phyloP scores from a whole-genome alignment of 2,888 invertebrate genomes.

The Rosalia funebris region DNA sequence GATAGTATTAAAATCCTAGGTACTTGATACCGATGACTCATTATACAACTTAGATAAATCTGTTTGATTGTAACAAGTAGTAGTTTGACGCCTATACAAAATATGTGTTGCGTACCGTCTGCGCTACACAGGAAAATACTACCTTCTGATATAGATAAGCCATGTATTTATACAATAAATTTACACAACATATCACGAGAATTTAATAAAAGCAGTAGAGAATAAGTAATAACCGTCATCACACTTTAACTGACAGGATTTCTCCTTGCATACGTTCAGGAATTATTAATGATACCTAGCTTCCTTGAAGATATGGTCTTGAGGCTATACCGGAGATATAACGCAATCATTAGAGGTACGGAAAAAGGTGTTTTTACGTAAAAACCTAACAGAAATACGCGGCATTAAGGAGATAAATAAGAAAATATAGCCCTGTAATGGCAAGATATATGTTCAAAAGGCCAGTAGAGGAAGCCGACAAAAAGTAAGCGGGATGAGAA shows the following conservation, averaged over 20 bases:
- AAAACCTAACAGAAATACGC: constrained; percentile 46
- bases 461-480: constrained; percentile 41
- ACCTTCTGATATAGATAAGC: neutral
- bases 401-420: constrained; percentile 56
- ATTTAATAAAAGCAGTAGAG: constrained; percentile 39
- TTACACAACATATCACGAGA: constrained; percentile 34
- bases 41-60: no score
- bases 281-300: constrained; percentile 47
- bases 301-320: constrained; percentile 34
- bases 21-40: no score
- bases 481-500: constrained; percentile 41
- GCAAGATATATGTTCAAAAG: constrained; percentile 55
- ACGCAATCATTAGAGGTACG: constrained; percentile 47
- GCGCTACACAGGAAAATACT: no score
- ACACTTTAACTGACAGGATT: constrained; percentile 41
- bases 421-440: constrained; percentile 57
- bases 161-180: constrained; percentile 7
- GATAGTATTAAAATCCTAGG: no score
- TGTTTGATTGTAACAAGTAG: no score
- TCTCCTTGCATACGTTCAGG: constrained; percentile 37
- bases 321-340: constrained; percentile 36
- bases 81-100: no score
- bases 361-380: constrained; percentile 45
- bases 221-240: constrained; percentile 40
- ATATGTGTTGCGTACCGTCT: no score